phyloP scores from a whole-genome alignment of 2,797 vertebrate species.

The Sitta carolinensis region DNA sequence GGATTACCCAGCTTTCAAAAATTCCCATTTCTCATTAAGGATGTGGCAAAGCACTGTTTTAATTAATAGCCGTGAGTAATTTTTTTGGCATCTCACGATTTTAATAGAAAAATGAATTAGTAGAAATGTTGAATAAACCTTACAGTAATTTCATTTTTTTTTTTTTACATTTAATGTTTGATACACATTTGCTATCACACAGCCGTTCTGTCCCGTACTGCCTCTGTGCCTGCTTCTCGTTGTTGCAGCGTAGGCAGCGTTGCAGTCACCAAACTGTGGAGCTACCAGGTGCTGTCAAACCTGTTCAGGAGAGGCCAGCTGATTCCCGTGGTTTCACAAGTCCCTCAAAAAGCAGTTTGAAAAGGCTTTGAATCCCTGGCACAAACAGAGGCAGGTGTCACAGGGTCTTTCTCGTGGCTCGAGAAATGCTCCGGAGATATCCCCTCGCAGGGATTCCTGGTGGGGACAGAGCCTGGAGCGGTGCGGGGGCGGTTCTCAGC shows the following conservation, averaged over 20 bases:
- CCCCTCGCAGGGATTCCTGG: not conserved
- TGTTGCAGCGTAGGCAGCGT: not conserved
- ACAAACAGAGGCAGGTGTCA: not conserved
- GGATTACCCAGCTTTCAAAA: not conserved
- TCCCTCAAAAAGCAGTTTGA: not conserved
- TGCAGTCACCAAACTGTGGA: not conserved
- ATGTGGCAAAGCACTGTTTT: not conserved
- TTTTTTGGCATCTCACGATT: not conserved
- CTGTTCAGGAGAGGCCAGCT: not conserved
- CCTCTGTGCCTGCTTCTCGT: not conserved
- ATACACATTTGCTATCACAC: not conserved
- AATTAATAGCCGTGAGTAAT: not conserved
- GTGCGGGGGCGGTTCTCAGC: not conserved
- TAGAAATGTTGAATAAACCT: not conserved
- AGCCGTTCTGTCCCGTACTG: not conserved
- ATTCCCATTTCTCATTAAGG: not conserved
- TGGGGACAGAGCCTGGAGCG: not conserved
- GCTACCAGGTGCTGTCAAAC: not conserved
- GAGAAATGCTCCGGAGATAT: not conserved
- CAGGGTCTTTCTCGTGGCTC: not conserved
- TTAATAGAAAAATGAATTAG: not conserved
- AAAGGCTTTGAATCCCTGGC: not conserved
- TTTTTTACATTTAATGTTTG: not conserved
- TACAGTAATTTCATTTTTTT: not conserved
- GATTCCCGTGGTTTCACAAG: fast-evolving